Evolutionary conservation across 1,140 invertebrate genomes (phyloP).

Genomic region (Sycophila sp.): DNA sequence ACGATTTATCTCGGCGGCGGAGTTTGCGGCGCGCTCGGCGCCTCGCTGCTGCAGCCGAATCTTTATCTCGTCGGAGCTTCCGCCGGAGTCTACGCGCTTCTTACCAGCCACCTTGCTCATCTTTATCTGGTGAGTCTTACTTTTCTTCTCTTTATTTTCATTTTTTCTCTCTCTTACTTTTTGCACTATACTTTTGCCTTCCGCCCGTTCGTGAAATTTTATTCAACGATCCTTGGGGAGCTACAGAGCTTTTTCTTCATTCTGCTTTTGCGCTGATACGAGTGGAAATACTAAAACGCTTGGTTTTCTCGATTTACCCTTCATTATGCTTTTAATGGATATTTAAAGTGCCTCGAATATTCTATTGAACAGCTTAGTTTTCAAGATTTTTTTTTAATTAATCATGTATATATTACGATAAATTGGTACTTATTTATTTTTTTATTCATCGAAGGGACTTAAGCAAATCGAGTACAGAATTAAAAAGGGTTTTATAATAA

Average conservation of each 20-base stretch:
- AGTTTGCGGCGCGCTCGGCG: constrained; percentile 77
- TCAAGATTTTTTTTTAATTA: too few relatives aligned
- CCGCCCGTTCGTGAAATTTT: constrained; percentile 16
- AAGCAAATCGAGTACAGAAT: too few relatives aligned
- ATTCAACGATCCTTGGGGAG: constrained; percentile 17
- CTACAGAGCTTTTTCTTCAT: background rate
- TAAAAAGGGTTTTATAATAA: too few relatives aligned
- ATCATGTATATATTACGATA: too few relatives aligned
- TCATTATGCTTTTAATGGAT: too few relatives aligned
- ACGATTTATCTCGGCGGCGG: constrained; percentile 78
- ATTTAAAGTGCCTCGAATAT: too few relatives aligned
- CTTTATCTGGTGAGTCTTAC: constrained; percentile 80
- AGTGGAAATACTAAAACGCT: background rate
- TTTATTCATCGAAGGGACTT: too few relatives aligned
- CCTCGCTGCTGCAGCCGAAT: constrained; percentile 81
- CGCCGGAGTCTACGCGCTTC: constrained; percentile 92
- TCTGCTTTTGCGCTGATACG: background rate
- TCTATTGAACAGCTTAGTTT: too few relatives aligned
- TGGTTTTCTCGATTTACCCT: too few relatives aligned
- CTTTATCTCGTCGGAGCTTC: constrained; percentile 88
- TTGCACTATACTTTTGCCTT: background rate
- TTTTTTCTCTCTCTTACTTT: background rate
- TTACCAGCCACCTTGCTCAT: constrained; percentile 91
- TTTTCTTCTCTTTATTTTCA: constrained; percentile 10
- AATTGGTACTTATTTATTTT: too few relatives aligned